Percentiles rank a stretch among this genome's conserved stretches.
These are phyloP conservation scores for Drosophila eohydei DNA, from an alignment of 2,888 invertebrate species.

Conservation along the genomic window DNA sequence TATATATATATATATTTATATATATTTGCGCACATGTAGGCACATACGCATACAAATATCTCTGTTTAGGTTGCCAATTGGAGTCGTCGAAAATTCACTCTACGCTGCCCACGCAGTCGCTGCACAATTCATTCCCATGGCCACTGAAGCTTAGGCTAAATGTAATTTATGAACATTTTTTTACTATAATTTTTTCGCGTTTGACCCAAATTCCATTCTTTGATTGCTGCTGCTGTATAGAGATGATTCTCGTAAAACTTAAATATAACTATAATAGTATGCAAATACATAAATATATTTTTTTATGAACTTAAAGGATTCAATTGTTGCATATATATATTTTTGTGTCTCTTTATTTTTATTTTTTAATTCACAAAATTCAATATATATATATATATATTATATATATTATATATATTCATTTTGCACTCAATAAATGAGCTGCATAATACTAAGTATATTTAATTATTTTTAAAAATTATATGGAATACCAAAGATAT, in stretches of 20 bases:
- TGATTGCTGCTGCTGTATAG: slow-evolving; percentile 28
- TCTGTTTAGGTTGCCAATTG: slow-evolving; percentile 45
- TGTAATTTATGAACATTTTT: slow-evolving; percentile 28
- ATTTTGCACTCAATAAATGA: no score
- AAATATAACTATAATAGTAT: no score
- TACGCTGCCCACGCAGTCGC: slow-evolving; percentile 52
- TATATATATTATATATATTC: no score
- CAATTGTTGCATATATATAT: no score
- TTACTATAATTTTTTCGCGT: slow-evolving; percentile 13
- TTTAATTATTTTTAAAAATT: no score
- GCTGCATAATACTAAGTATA: no score
- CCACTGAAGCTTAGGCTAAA: slow-evolving; percentile 32
- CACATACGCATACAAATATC: slow-evolving; percentile 30
- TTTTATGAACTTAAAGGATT: no score
- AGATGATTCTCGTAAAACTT: neutral
- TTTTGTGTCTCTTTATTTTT: no score
- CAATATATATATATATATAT: no score
- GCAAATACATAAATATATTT: no score
- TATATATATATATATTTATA: neutral
- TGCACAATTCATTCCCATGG: slow-evolving; percentile 46
- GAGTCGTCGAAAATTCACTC: slow-evolving; percentile 51
- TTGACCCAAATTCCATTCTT: slow-evolving; percentile 47
- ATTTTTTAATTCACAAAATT: no score
- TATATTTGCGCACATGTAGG: slow-evolving; percentile 11
- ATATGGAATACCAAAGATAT: no score